Conservation (phyloP, 2,888 invertebrate genomes). For the Eremobia ochroleuca region DNA sequence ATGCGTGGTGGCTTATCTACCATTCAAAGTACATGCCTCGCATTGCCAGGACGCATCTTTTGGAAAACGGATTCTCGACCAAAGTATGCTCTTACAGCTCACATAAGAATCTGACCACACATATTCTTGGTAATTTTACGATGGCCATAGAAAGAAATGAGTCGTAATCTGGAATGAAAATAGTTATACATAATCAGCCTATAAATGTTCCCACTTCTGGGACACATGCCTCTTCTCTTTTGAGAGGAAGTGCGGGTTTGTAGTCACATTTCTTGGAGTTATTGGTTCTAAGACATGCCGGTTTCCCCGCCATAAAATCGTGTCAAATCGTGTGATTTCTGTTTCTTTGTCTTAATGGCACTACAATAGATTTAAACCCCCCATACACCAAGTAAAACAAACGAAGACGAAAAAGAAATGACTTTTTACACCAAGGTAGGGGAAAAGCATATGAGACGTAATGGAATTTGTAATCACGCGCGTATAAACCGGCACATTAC, state of each 20-base stretch:
- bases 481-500: constrained; percentile 56
- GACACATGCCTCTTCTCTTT: no score
- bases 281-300: no score
- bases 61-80: background rate
- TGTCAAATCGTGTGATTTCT: background rate
- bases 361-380: background rate
- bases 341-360: background rate
- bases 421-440: constrained; percentile 21
- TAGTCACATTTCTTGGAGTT: no score
- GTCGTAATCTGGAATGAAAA: background rate
- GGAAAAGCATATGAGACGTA: constrained; percentile 40
- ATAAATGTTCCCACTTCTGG: no score
- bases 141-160: background rate
- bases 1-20: background rate
- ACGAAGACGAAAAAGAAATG: constrained; percentile 7
- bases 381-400: background rate
- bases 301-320: no score
- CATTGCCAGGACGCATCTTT: background rate
- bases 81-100: background rate
- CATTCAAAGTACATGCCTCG: background rate
- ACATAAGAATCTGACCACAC: background rate
- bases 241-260: no score
- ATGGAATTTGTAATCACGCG: constrained; percentile 67
- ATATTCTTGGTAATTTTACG: background rate
- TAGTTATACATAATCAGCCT: no score